Base-by-base conservation (phyloP, 2,797 vertebrate species). In the Neomorphus geoffroyi region DNA sequence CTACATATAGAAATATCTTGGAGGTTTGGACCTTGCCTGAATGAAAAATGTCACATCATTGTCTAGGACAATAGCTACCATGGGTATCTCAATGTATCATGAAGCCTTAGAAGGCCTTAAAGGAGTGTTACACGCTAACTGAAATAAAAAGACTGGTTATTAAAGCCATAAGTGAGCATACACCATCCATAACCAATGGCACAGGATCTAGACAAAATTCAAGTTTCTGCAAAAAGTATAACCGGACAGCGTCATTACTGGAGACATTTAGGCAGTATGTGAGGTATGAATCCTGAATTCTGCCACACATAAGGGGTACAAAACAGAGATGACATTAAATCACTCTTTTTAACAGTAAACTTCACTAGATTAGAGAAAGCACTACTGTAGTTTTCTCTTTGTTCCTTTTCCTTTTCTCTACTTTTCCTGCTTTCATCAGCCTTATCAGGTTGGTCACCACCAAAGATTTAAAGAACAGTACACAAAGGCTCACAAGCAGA, bases 71-170 rank as follows among this genome's bases (percentile, higher is more conserved):
- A 79, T 9, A 62, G 17, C 2, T n/a, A n/a, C 24, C n/a, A 37
- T 13, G 4, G 8, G 2, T 0, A 1, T 50, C 41, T 75, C 35
- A 75, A 46, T 3, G 5, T 46, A 27, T 56, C 45, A 13, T 21
- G 57, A 72, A 62, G 21, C 24, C 75, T 93, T 79, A 58, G 11
- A 81, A 43, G 50, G 71, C n/a, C 14, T 83, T 77, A 54, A 66
- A 64, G 24, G 27, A 77, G 8, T 39, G 13, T 69, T 75, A 37
- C 1, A 39, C 3, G 5, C n/a, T 78, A 58, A 54, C 1, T 41
- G 27, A 87, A 85, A 78, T 3, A 39, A 2, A 32, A 79, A 69
- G 41, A 37, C 24, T 28, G 7, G 13, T 65, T 80, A 71, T 48
- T 64, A 58, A 62, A 37, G 18, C 9, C 9, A 2, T 45, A 48